Evolutionary conservation across 2,888 invertebrate genomes (phyloP), one percentile per base, ranked within the genome.

Genomic region (Ceramica pisi): DNA sequence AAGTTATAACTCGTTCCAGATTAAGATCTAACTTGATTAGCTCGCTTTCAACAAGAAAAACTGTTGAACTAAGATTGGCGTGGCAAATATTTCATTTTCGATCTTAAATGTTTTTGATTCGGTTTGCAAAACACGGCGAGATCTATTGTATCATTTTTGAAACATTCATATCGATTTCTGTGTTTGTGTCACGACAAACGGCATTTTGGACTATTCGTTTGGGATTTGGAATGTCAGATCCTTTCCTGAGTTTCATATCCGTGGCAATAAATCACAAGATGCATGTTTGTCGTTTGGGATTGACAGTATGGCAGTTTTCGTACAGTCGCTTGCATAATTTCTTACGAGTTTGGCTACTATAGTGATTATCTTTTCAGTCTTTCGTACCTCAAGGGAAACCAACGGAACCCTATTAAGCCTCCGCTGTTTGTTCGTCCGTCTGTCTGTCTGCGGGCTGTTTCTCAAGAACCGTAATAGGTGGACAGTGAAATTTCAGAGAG

Each of bases 1-100:
- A 51, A 81, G 65, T 81, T 78, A 55, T 50, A 66, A 81, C 46
- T 81, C 51, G 23, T 69, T 70, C 53, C n/a, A 78, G 71, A 76
- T 81, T 59, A 51, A 10, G 48, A 76, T 81, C 62, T 67, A 16
- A 38, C 46, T 67, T 41, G 57, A 35, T 62, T 38, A 53, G 62
- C 23, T 74, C 7, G 44, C 35, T 63, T 64, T 51, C 23, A 35
- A 61, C 41, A 41, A 67, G 63, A 80, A 74, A 77, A 77, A 73
- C 80, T 65, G 21, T 31, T 62, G 14, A 50, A 50, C 35, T 60
- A 46, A 67, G 53, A 67, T 75, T 75, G 67, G 53, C 38, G 26
- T 4, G 23, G 10, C 44, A 23, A 50, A 46, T 78, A 46, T 50
- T 44, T 46, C n/a, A 41, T 67, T 48, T 75, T 68, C 23, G 1